phyloP scores from a whole-genome alignment of 1,140 invertebrate genomes.

The Bombus superbus region DNA sequence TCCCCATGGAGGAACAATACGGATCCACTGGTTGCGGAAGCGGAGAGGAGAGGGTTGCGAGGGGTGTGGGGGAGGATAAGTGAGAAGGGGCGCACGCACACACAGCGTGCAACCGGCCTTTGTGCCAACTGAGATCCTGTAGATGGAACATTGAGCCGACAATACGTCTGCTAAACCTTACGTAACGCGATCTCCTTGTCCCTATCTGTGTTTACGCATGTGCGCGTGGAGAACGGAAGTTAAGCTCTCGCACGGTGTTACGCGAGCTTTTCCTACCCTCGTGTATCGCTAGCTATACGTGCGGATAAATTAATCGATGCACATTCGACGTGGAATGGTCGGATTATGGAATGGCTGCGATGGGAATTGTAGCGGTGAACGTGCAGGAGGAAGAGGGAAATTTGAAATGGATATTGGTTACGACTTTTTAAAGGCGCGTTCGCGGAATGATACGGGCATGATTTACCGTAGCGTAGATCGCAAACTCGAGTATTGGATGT shows the following conservation, averaged over 20 bases:
- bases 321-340: neutral
- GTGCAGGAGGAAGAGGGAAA: neutral
- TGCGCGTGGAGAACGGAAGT: neutral
- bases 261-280: neutral
- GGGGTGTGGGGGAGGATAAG: neutral
- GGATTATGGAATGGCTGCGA: neutral
- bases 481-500: too few species aligned
- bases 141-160: conserved; percentile 51
- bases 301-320: neutral
- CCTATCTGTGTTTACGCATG: neutral
- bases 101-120: conserved; percentile 23
- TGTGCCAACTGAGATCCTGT: conserved; percentile 44
- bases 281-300: neutral
- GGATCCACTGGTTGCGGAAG: neutral
- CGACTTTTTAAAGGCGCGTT: neutral
- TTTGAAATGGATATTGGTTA: neutral
- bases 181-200: conserved; percentile 55
- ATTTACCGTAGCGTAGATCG: too few species aligned
- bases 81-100: neutral
- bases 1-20: conserved; percentile 29
- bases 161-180: conserved; percentile 55
- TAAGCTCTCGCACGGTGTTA: neutral
- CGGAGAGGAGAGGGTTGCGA: neutral
- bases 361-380: too few species aligned
- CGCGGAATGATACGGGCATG: too few species aligned